A percentile compares a stretch with the other conserved stretches of the same genome.
Evolutionary conservation across 1,140 invertebrate genomes (phyloP).

Genomic region (Drosophila teissieri): DNA sequence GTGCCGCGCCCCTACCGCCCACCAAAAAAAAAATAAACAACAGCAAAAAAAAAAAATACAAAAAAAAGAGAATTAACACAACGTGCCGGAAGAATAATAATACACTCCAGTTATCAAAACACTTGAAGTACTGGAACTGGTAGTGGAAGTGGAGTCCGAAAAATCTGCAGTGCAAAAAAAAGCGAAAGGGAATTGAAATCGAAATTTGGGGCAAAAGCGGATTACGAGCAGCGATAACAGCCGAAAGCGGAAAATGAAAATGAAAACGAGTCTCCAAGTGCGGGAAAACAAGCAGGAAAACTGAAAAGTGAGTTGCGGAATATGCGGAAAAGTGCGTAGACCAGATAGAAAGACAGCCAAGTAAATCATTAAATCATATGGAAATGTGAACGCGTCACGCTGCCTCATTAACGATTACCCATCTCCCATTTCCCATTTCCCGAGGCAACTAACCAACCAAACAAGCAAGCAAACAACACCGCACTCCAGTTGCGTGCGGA

Average conservation of each 20-base stretch:
- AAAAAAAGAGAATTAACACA: neutral
- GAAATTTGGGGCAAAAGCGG: conserved; percentile 77
- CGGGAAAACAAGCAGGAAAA: conserved; percentile 30
- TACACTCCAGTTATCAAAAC: conserved; percentile 48
- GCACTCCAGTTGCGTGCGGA: conserved; percentile 51
- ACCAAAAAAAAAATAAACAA: neutral
- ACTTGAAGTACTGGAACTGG: conserved; percentile 36
- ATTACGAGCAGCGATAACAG: conserved; percentile 60
- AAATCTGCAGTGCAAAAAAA: conserved; percentile 37
- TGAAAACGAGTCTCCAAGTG: conserved; percentile 22
- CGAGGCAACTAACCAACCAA: neutral
- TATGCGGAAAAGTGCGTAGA: conserved; percentile 27
- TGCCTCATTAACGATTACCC: conserved; percentile 56
- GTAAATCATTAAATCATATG: conserved; percentile 70
- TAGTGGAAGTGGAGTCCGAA: conserved; percentile 16
- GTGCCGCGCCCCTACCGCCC: conserved; percentile 17
- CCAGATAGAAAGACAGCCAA: conserved; percentile 36
- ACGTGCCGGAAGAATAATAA: conserved; percentile 32
- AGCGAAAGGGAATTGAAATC: conserved; percentile 48
- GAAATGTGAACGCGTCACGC: conserved; percentile 67
- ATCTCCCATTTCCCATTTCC: neutral
- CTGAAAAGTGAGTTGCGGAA: conserved; percentile 67
- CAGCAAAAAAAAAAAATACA: neutral
- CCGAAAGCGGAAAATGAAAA: conserved; percentile 41
- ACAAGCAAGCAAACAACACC: no score